Base-by-base conservation (phyloP, 1,140 invertebrate species). In the Cotesia typhae region DNA sequence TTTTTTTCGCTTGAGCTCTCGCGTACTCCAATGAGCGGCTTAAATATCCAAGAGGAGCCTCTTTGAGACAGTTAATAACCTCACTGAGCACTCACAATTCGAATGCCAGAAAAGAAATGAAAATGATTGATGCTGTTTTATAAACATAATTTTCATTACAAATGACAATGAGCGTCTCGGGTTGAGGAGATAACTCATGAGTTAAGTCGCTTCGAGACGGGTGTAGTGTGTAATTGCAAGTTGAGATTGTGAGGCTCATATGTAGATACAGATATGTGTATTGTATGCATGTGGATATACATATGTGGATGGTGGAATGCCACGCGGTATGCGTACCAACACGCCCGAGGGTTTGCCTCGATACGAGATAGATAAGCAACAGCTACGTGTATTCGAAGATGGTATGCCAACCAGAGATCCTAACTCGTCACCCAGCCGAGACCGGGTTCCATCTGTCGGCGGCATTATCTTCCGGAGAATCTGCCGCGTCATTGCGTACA, bases 261-360 rank as follows among this genome's bases (percentile, higher is more conserved):
- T 6, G 41, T 47, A 9, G 6, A 47, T 71, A 55, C 37, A 67
- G 6, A 47, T 47, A 10, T 47, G 1, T 47, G 5, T 47, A 82
- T 78, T 81, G 83, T 83, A 28, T 28, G 28, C 28, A 47, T 6
- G 41, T 47, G 6, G 6, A 47, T 71, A 55, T 53, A 67, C 10
- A 47, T 47, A 10, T 47, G 5, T 47, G 5, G 6, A 82, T 78
- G 80, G 83, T 83, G 80, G 81, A 84, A 84, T 83, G 78, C 74
- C 77, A 75, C 71, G 73, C 75, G 79, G 75, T 79, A 82, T 81
- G 79, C 77, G 75, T 72, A 64, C 68, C 67, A 74, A 72, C 70
- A 70, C 74, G 75, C 74, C 74, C 71, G 70, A 67, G 74, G 59
- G 63, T 73, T 76, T 74, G 68, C 35, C 74, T 74, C 70, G 76